Percentiles rank a stretch among this genome's conserved stretches.
These are phyloP conservation scores for Macropis europaea DNA, from an alignment of 2,888 invertebrate species.

Conservation along the genomic window DNA sequence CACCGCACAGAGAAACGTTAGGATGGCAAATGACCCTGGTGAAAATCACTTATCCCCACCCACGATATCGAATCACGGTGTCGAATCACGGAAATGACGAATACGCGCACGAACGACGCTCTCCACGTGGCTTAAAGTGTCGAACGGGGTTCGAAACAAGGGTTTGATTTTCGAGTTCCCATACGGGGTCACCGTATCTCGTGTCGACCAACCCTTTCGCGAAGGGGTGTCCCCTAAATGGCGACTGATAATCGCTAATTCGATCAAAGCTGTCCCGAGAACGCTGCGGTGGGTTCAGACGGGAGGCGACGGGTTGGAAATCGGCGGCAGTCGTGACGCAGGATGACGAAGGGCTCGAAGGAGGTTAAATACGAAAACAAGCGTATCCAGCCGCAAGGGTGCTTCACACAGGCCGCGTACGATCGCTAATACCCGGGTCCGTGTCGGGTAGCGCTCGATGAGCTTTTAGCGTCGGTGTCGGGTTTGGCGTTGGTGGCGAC, in stretches of 20 bases:
- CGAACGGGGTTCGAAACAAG: neutral
- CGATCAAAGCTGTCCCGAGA: constrained; percentile 55
- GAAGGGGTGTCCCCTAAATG: constrained; percentile 36
- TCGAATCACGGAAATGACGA: constrained; percentile 22
- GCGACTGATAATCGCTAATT: constrained; percentile 67
- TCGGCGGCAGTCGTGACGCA: neutral
- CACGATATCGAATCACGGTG: neutral
- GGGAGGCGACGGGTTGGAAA: constrained; percentile 30
- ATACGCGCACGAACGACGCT: neutral
- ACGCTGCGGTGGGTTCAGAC: constrained; percentile 13
- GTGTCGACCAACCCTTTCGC: constrained; percentile 1
- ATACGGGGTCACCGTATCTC: neutral
- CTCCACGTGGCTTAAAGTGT: neutral
- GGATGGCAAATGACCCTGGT: neutral
- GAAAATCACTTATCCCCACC: constrained; percentile 21
- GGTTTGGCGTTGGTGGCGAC: constrained; percentile 59
- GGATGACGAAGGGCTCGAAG: constrained; percentile 28
- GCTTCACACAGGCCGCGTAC: constrained; percentile 48
- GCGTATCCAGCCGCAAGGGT: constrained; percentile 69
- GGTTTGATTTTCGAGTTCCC: constrained; percentile 37
- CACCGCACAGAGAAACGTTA: neutral
- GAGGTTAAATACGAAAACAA: constrained; percentile 71
- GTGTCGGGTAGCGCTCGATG: constrained; percentile 57
- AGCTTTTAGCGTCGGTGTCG: constrained; percentile 41
- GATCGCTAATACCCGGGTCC: constrained; percentile 73